A percentile compares a stretch with the other conserved stretches of the same genome.
phyloP scores from a whole-genome alignment of 2,888 invertebrate species.

The Cacoxenus indagator region DNA sequence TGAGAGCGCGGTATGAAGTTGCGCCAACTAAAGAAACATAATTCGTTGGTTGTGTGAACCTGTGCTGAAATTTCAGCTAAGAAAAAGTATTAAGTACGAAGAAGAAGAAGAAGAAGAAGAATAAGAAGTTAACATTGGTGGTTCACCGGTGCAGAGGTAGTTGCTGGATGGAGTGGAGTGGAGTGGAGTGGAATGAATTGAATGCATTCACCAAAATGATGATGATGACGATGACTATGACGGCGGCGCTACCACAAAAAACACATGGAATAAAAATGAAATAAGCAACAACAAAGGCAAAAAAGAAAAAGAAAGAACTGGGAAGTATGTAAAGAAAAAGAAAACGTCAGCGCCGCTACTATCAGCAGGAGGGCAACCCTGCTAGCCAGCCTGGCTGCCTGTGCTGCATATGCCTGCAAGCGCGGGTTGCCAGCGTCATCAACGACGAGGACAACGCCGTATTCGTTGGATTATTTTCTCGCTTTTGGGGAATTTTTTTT shows the following conservation, averaged over 20 bases:
- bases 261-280: conserved; percentile 25
- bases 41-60: not conserved
- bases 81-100: too few relatives aligned
- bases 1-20: too few relatives aligned
- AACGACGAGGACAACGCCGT: not conserved
- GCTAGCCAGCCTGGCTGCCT: not conserved
- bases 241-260: conserved; percentile 12
- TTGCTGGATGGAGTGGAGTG: too few relatives aligned
- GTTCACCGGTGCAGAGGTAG: too few relatives aligned
- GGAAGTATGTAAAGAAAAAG: not conserved
- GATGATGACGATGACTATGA: too few relatives aligned
- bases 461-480: not conserved
- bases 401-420: not conserved
- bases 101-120: too few relatives aligned
- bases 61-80: not conserved
- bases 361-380: conserved; percentile 18
- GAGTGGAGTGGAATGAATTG: too few relatives aligned
- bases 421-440: not conserved
- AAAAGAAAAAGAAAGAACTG: conserved; percentile 41
- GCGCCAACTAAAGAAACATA: too few relatives aligned
- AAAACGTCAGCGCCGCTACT: not conserved
- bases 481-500: not conserved
- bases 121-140: not conserved
- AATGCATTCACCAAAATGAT: too few relatives aligned
- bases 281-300: conserved; percentile 25